Conservation (phyloP, 2,888 invertebrate genomes). For the Macrostomum cliftonense region DNA sequence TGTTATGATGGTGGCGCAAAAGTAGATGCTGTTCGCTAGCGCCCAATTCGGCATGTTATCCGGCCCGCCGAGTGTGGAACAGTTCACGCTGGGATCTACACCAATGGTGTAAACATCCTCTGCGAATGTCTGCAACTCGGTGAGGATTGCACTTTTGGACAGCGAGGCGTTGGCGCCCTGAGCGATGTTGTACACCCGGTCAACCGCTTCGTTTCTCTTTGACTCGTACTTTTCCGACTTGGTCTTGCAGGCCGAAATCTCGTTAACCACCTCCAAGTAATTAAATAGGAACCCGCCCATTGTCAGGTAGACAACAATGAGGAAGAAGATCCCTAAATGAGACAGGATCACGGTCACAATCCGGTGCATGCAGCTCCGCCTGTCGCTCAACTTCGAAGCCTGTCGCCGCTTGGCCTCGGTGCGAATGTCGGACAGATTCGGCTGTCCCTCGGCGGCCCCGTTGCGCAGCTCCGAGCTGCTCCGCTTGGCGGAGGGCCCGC, state of each 20-base stretch:
- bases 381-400: too few relatives aligned
- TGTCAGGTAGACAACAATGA: conserved; percentile 31
- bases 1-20: conserved; percentile 10
- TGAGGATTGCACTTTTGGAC: neutral
- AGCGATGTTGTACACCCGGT: conserved; percentile 2
- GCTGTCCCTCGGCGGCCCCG: too few relatives aligned
- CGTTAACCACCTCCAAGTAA: conserved; percentile 34
- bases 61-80: conserved; percentile 4
- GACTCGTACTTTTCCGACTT: conserved; percentile 2
- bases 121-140: conserved; percentile 2
- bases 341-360: conserved; percentile 20
- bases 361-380: too few relatives aligned
- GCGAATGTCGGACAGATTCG: too few relatives aligned
- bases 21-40: conserved; percentile 9
- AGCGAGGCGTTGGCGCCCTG: conserved; percentile 4
- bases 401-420: too few relatives aligned
- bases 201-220: conserved; percentile 3
- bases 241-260: conserved; percentile 12
- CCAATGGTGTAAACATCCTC: conserved; percentile 8
- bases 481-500: too few relatives aligned
- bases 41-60: conserved; percentile 9
- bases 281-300: conserved; percentile 36
- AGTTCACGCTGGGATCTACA: conserved; percentile 5
- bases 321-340: conserved; percentile 30
- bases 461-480: too few relatives aligned